Conservation (phyloP, 2,797 vertebrate species). For the Phoeniculus purpureus region DNA sequence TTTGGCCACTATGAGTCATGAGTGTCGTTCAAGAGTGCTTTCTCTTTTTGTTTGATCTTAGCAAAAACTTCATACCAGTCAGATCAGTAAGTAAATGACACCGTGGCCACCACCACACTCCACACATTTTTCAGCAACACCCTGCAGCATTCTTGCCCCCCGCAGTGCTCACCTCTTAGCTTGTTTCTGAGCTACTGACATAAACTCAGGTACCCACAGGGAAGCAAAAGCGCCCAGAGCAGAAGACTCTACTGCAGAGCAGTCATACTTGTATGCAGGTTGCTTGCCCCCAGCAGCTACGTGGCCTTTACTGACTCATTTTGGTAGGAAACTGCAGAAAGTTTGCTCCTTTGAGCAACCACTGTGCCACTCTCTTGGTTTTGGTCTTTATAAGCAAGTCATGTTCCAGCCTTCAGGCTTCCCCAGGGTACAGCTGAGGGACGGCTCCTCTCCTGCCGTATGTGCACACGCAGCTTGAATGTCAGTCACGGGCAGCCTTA, state of each 20-base stretch:
- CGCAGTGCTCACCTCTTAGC: neutral
- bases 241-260: neutral
- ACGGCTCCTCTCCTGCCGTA: constrained; percentile 19
- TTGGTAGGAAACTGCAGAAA: neutral
- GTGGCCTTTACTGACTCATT: neutral
- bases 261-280: neutral
- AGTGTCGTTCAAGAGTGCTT: neutral
- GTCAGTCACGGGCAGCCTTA: neutral
- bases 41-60: neutral
- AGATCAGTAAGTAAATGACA: neutral
- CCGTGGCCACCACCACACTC: neutral
- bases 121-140: neutral
- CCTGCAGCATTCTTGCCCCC: neutral
- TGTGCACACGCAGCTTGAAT: constrained; percentile 27
- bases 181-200: neutral
- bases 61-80: neutral
- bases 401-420: constrained; percentile 14
- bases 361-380: neutral
- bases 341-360: neutral
- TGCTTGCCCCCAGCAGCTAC: neutral
- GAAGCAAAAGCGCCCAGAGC: neutral
- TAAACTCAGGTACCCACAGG: neutral
- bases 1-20: neutral
- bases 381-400: constrained; percentile 22
- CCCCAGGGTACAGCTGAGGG: neutral